Conservation (phyloP, 2,113 vertebrate species). For the Physeter macrocephalus region DNA sequence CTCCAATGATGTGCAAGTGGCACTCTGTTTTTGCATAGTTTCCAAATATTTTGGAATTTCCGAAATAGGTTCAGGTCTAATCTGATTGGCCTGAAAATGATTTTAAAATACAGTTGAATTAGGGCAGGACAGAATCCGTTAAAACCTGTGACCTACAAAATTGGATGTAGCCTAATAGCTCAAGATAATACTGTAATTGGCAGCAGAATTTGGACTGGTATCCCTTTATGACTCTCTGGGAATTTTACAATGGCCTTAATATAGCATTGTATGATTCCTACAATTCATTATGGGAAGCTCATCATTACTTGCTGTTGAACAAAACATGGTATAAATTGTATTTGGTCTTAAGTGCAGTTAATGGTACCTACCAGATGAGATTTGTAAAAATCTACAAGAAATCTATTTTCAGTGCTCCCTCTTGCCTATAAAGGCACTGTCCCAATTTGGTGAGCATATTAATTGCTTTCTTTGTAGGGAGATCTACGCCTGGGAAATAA, state of each 20-base stretch:
- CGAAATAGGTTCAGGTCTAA: neutral
- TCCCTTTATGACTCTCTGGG: conserved; percentile 29
- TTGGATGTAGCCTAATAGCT: neutral
- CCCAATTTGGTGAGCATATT: conserved; percentile 49
- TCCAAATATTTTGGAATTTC: neutral
- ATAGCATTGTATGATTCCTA: neutral
- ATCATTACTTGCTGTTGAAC: conserved; percentile 8
- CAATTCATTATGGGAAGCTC: neutral
- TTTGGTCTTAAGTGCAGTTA: conserved; percentile 14
- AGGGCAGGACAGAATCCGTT: neutral
- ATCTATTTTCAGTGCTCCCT: conserved; percentile 18
- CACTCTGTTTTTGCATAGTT: neutral
- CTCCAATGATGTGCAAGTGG: neutral
- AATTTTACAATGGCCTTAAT: conserved; percentile 28
- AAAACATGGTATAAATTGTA: conserved; percentile 16
- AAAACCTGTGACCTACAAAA: conserved; percentile 47
- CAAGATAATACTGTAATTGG: conserved; percentile 26
- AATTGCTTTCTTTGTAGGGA: conserved; percentile 56
- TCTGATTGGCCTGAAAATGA: conserved; percentile 35
- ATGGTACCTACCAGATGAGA: conserved; percentile 11
- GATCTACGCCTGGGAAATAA: conserved; percentile 52
- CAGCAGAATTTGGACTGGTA: neutral
- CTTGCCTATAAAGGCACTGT: conserved; percentile 3
- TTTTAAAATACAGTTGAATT: conserved; percentile 52
- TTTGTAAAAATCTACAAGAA: neutral